These are phyloP conservation scores for Anabas testudineus DNA, from an alignment of 2,797 vertebrate genomes.

Conservation along the genomic window DNA sequence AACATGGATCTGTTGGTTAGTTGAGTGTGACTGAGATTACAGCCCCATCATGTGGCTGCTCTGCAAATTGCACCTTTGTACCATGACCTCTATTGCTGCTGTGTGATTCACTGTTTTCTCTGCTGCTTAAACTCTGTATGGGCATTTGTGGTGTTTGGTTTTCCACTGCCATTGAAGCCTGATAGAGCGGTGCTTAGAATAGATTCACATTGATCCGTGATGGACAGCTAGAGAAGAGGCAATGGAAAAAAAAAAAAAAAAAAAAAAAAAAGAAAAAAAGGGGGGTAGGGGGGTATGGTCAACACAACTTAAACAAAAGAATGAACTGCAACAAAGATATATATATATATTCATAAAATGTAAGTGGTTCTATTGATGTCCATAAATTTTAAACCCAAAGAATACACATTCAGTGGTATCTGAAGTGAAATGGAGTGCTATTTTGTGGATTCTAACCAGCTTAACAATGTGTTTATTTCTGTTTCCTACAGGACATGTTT, in stretches of 20 bases:
- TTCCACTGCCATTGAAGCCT: slow-evolving; percentile 58
- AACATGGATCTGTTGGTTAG: no score
- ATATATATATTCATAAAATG: not conserved
- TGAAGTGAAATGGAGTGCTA: not conserved
- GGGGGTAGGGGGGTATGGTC: no score
- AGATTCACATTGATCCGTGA: slow-evolving; percentile 64
- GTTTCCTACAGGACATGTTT: not conserved
- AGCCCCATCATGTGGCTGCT: slow-evolving; percentile 50
- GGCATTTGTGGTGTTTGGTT: slow-evolving; percentile 47
- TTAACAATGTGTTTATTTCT: not conserved
- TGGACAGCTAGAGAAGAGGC: slow-evolving; percentile 25
- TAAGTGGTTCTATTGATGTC: not conserved
- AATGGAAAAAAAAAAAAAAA: slow-evolving; percentile 36
- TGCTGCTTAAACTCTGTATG: slow-evolving; percentile 14
- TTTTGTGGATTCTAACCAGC: no score
- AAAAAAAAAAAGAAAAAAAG: no score
- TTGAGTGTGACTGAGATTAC: slow-evolving; percentile 6
- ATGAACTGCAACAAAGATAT: not conserved
- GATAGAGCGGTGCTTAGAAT: slow-evolving; percentile 59
- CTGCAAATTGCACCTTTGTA: slow-evolving; percentile 27
- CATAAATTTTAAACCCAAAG: not conserved
- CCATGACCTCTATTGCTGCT: slow-evolving; percentile 56
- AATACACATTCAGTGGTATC: not conserved
- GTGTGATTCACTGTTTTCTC: slow-evolving; percentile 35
- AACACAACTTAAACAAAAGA: slow-evolving; percentile 8